Evolutionary conservation across 2,113 vertebrate species (phyloP).

Genomic region (Heptranchias perlo): DNA sequence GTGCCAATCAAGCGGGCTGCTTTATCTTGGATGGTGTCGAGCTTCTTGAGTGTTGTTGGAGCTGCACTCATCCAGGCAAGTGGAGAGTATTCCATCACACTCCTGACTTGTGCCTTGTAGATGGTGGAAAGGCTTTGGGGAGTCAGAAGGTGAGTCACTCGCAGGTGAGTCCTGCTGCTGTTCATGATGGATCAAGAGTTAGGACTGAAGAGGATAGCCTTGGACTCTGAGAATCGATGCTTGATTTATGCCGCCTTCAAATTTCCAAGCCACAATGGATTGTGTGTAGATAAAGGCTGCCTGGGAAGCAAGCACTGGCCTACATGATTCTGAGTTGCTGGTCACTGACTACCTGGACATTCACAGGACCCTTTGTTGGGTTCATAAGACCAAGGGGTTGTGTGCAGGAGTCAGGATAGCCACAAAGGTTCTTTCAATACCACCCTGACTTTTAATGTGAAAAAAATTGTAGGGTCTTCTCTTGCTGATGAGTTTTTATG

Average conservation of each 20-base stretch:
- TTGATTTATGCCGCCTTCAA: not conserved
- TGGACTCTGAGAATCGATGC: not conserved
- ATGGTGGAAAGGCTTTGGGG: too few species aligned
- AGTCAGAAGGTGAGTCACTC: too few species aligned
- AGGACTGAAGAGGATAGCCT: not conserved
- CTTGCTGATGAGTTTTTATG: not conserved
- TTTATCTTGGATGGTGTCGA: too few species aligned
- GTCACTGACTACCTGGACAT: not conserved
- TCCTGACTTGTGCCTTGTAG: too few species aligned
- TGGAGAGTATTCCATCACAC: too few species aligned
- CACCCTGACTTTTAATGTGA: not conserved
- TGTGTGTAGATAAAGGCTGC: not conserved
- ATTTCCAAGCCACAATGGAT: not conserved
- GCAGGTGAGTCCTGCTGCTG: not conserved
- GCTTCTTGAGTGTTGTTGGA: too few species aligned
- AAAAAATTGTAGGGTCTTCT: not conserved
- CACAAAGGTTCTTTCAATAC: not conserved
- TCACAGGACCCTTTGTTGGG: not conserved
- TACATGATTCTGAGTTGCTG: not conserved
- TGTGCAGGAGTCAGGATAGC: not conserved
- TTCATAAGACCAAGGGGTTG: not conserved
- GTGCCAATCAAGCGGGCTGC: too few species aligned
- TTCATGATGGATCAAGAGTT: not conserved
- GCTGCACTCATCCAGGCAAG: too few species aligned
- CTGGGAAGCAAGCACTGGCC: not conserved